Conservation (phyloP, 2,797 vertebrate genomes). For the Lacerta viridis region DNA sequence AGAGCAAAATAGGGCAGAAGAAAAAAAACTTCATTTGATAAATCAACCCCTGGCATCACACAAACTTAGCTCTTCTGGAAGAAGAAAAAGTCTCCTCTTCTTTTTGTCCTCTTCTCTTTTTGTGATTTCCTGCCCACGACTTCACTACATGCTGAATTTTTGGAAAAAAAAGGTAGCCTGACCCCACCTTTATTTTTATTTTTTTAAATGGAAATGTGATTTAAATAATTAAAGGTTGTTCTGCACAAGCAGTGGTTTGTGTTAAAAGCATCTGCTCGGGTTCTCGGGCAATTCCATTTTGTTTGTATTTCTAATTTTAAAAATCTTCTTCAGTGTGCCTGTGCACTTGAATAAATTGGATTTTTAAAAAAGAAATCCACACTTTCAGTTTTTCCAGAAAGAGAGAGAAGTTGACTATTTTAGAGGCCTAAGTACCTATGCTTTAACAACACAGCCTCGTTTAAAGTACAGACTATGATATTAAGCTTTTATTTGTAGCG, state of each 20-base stretch:
- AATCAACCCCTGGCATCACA: slow-evolving; percentile 47
- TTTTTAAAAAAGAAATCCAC: slow-evolving; percentile 11
- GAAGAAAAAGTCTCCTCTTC: background rate
- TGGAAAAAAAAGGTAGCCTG: slow-evolving; percentile 27
- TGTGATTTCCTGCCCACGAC: slow-evolving; percentile 38
- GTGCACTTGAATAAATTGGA: slow-evolving; percentile 45
- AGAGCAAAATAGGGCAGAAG: slow-evolving; percentile 71
- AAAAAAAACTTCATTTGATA: slow-evolving; percentile 64
- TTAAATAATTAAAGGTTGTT: slow-evolving; percentile 48
- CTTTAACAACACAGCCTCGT: slow-evolving; percentile 15
- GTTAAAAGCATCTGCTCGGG: slow-evolving; percentile 40
- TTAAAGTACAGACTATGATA: slow-evolving; percentile 24
- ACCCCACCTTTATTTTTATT: slow-evolving; percentile 8
- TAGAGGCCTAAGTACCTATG: slow-evolving; percentile 1
- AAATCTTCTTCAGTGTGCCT: slow-evolving; percentile 33
- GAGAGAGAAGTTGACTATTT: background rate
- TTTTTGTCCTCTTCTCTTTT: slow-evolving; percentile 13
- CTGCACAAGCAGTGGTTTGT: slow-evolving; percentile 28
- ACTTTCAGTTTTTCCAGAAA: background rate
- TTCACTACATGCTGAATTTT: slow-evolving; percentile 49
- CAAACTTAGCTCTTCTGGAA: slow-evolving; percentile 42
- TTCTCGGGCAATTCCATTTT: slow-evolving; percentile 38
- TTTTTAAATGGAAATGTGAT: slow-evolving; percentile 56
- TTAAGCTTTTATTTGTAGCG: slow-evolving; percentile 22
- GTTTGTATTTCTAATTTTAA: slow-evolving; percentile 27